Evolutionary conservation across 2,888 invertebrate genomes (phyloP).

Genomic region (Nymphalis c-album): DNA sequence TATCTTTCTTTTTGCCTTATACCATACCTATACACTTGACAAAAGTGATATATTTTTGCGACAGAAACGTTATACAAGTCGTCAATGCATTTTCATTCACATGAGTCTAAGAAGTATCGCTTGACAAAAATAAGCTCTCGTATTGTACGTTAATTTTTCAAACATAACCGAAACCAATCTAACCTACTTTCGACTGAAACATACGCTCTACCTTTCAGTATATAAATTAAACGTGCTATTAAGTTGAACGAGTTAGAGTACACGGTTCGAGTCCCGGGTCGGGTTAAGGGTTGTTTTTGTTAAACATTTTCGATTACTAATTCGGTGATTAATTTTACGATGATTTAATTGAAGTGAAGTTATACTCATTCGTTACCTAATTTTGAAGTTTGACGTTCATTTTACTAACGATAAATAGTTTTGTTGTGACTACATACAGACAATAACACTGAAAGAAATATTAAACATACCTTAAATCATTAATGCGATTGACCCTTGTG

Average conservation of each 20-base stretch:
- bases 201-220: constrained; percentile 22
- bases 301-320: constrained; percentile 9
- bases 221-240: constrained; percentile 26
- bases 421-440: no score
- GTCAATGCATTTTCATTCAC: neutral
- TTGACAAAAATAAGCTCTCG: neutral
- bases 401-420: no score
- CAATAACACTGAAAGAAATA: no score
- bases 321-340: constrained; percentile 1
- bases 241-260: constrained; percentile 28
- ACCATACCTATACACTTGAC: no score
- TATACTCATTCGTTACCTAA: neutral
- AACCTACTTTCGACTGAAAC: constrained; percentile 30
- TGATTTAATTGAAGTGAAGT: neutral
- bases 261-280: constrained; percentile 28
- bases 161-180: constrained; percentile 8
- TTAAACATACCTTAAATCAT: no score
- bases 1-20: no score
- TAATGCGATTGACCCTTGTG: no score
- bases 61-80: no score
- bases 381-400: neutral
- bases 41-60: no score
- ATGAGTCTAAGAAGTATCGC: neutral
- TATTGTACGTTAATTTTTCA: neutral
- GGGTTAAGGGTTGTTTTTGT: constrained; percentile 12